Evolutionary conservation across 2,888 invertebrate species (phyloP).

Genomic region (Amphipyra berbera): DNA sequence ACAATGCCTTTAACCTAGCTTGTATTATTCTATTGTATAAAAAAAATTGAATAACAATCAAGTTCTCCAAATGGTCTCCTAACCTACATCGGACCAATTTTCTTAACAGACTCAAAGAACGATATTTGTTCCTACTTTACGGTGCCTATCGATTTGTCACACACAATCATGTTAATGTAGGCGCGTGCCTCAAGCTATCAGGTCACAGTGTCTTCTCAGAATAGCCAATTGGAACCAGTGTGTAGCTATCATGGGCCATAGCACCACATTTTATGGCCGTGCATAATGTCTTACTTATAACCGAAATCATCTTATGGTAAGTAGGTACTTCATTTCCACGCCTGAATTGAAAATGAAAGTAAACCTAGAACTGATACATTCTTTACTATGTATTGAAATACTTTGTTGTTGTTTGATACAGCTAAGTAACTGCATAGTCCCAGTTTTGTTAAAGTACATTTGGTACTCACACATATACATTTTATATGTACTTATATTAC

Average conservation of each 20-base stretch:
- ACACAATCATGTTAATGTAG: slow-evolving; percentile 52
- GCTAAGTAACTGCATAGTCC: too few relatives aligned
- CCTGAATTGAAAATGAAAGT: slow-evolving; percentile 35
- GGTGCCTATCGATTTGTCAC: slow-evolving; percentile 51
- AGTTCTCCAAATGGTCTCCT: neutral
- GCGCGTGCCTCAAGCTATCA: slow-evolving; percentile 39
- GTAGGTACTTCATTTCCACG: slow-evolving; percentile 47
- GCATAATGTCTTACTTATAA: slow-evolving; percentile 50
- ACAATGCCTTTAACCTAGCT: too few relatives aligned
- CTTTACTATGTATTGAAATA: neutral
- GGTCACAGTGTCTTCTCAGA: slow-evolving; percentile 48
- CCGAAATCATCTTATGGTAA: slow-evolving; percentile 31
- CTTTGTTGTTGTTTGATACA: neutral
- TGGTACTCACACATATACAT: too few relatives aligned
- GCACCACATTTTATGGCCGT: slow-evolving; percentile 35
- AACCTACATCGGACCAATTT: slow-evolving; percentile 8
- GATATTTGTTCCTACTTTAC: slow-evolving; percentile 35
- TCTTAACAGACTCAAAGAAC: slow-evolving; percentile 26
- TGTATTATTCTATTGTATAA: too few relatives aligned
- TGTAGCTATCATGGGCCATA: slow-evolving; percentile 32
- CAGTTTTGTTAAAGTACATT: too few relatives aligned
- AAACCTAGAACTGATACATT: neutral
- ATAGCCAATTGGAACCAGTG: slow-evolving; percentile 30
- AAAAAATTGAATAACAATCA: too few relatives aligned
- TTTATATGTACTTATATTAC: too few relatives aligned